These are phyloP conservation scores for Cylas formicarius DNA, from an alignment of 1,140 invertebrate species.

Conservation along the genomic window DNA sequence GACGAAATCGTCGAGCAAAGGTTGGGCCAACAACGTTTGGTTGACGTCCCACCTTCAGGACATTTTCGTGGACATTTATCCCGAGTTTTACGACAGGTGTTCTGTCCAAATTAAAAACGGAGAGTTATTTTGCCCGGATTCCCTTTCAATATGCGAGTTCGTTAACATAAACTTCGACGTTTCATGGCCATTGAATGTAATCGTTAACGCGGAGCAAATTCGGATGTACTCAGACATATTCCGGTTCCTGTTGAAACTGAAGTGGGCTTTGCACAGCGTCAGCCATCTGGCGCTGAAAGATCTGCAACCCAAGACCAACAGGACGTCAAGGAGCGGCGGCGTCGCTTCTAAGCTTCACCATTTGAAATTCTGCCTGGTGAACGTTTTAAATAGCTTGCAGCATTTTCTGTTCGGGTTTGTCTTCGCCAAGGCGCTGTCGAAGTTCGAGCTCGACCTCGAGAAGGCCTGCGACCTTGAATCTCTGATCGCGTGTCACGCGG, in stretches of 20 bases:
- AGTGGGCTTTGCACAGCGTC: conserved; percentile 54
- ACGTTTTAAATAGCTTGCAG: conserved; percentile 55
- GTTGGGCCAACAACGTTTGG: conserved; percentile 33
- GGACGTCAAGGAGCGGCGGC: conserved; percentile 2
- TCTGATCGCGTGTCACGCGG: conserved; percentile 28
- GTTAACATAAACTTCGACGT: conserved; percentile 48
- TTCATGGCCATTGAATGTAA: conserved; percentile 49
- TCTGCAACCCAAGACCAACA: conserved; percentile 10
- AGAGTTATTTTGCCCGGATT: conserved; percentile 24
- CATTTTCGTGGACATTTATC: conserved; percentile 34
- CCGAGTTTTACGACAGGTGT: conserved; percentile 31
- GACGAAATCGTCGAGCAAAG: conserved; percentile 16
- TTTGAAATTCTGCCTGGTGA: conserved; percentile 53
- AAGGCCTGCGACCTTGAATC: conserved; percentile 34
- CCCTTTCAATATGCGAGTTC: conserved; percentile 46
- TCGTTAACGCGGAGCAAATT: conserved; percentile 48
- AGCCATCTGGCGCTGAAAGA: conserved; percentile 48
- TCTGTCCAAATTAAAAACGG: conserved; percentile 24
- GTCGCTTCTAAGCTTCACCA: conserved; percentile 45
- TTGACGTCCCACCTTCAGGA: conserved; percentile 34
- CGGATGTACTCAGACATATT: conserved; percentile 55
- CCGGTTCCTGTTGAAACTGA: conserved; percentile 55
- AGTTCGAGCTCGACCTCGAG: conserved; percentile 35
- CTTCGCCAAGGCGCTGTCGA: conserved; percentile 32
- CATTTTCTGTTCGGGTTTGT: conserved; percentile 58